Percentiles rank a stretch among this genome's conserved stretches.
Conservation (phyloP, 1,140 invertebrate genomes). For the Drosophila tropicalis region DNA sequence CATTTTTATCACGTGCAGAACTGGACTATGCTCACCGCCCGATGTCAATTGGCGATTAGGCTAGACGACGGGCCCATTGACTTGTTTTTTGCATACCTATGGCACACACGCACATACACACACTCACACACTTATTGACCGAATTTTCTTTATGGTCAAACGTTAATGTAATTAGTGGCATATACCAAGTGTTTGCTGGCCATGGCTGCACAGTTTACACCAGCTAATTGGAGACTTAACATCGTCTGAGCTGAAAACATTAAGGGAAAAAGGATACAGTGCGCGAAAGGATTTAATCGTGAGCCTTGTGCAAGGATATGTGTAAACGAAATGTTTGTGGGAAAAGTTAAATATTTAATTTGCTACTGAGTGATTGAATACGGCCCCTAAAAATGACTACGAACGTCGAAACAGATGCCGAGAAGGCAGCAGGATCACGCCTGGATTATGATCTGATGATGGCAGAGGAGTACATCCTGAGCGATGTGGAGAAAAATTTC, state of each 20-base stretch:
- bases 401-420: conserved; percentile 55
- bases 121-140: conserved; percentile 56
- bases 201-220: conserved; percentile 60
- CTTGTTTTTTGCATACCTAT: conserved; percentile 55
- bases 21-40: conserved; percentile 27
- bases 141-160: conserved; percentile 54
- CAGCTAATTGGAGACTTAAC: conserved; percentile 71
- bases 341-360: not conserved
- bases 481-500: conserved; percentile 92
- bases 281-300: conserved; percentile 55
- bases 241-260: conserved; percentile 45
- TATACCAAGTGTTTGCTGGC: conserved; percentile 62
- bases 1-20: conserved; percentile 56
- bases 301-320: conserved; percentile 40
- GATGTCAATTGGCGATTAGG: conserved; percentile 65
- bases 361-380: conserved; percentile 12
- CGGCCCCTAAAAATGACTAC: conserved; percentile 11
- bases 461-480: conserved; percentile 87
- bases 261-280: conserved; percentile 52
- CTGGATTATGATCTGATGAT: conserved; percentile 77
- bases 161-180: conserved; percentile 82
- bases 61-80: conserved; percentile 66
- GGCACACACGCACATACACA: no score
- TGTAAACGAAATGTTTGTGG: conserved; percentile 30
- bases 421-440: conserved; percentile 63